Conservation (phyloP, 2,797 vertebrate species). For the Schizothorax lantsangensis region DNA sequence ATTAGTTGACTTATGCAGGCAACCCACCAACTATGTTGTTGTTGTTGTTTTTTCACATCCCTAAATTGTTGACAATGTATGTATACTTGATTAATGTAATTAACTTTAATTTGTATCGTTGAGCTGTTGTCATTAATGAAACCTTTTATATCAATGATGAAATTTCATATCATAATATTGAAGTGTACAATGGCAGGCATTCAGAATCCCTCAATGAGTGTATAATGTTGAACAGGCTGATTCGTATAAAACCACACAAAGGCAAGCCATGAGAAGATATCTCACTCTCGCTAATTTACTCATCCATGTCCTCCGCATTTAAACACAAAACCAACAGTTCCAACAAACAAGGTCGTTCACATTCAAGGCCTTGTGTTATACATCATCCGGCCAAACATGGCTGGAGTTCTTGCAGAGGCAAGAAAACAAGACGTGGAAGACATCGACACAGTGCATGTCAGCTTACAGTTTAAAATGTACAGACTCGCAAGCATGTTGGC, state of each 20-base stretch:
- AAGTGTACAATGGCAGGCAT: not conserved
- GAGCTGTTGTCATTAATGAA: not conserved
- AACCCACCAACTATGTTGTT: no score
- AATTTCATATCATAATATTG: not conserved
- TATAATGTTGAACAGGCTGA: not conserved
- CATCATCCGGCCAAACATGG: slow-evolving; percentile 9
- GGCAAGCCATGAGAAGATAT: not conserved
- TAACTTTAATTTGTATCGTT: not conserved
- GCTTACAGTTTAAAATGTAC: not conserved
- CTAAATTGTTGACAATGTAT: not conserved
- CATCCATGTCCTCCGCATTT: slow-evolving; percentile 12
- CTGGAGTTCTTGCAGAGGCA: not conserved
- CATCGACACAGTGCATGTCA: slow-evolving; percentile 7
- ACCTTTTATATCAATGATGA: not conserved
- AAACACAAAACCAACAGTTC: slow-evolving; percentile 9
- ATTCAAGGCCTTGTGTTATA: not conserved
- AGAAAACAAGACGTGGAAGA: not conserved
- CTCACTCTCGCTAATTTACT: not conserved
- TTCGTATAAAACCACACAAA: not conserved
- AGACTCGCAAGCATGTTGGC: not conserved
- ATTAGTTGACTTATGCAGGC: not conserved
- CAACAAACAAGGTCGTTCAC: not conserved
- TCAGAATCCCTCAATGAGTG: not conserved
- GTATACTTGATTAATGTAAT: not conserved
- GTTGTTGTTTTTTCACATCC: not conserved